These are phyloP conservation scores for Eupithecia subumbrata DNA, from an alignment of 2,888 invertebrate species.

Conservation along the genomic window DNA sequence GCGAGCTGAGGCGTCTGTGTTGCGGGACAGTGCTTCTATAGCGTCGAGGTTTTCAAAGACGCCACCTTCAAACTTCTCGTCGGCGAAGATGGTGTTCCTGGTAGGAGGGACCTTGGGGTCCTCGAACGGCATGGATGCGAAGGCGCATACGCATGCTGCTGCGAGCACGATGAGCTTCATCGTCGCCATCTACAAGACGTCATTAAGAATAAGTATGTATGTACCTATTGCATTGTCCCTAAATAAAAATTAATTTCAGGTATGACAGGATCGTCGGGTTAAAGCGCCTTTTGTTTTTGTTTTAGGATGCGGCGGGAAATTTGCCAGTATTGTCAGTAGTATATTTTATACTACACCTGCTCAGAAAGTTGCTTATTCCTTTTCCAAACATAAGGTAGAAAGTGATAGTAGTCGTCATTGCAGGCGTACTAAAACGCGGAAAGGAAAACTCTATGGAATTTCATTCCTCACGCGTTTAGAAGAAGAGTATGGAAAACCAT, in stretches of 20 bases:
- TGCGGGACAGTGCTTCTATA: slow-evolving; percentile 38
- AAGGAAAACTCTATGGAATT: too few species aligned
- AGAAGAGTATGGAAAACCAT: too few species aligned
- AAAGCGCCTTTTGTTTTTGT: background rate
- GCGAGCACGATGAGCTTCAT: slow-evolving; percentile 56
- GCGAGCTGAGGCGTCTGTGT: slow-evolving; percentile 43
- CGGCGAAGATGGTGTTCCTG: slow-evolving; percentile 72
- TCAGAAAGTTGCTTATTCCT: too few species aligned
- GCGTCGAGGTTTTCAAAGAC: slow-evolving; percentile 64
- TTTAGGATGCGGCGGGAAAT: background rate
- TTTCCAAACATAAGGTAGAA: too few species aligned
- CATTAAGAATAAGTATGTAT: background rate
- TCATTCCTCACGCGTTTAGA: too few species aligned
- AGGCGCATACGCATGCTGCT: slow-evolving; percentile 52
- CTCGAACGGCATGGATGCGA: slow-evolving; percentile 51
- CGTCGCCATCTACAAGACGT: slow-evolving; percentile 68
- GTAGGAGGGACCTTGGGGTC: slow-evolving; percentile 45
- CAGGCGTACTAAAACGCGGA: too few species aligned
- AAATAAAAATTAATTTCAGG: background rate
- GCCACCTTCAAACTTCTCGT: slow-evolving; percentile 68
- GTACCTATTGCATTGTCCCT: background rate
- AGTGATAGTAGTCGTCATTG: too few species aligned
- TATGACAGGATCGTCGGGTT: background rate
- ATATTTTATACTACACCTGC: too few species aligned
- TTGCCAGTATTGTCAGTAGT: background rate